phyloP scores from a whole-genome alignment of 2,888 invertebrate species.

The Apoda limacodes region DNA sequence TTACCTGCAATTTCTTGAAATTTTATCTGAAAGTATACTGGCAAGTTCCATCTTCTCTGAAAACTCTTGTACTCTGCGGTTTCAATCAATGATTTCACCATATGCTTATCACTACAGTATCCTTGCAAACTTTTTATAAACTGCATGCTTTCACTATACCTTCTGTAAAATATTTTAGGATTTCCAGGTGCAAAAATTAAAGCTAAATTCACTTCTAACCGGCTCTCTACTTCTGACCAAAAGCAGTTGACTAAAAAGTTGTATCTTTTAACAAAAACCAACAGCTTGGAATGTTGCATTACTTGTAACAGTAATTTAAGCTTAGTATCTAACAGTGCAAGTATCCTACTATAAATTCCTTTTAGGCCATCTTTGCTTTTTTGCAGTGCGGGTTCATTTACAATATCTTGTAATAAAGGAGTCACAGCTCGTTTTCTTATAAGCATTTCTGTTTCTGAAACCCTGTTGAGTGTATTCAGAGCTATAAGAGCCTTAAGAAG shows the following conservation, averaged over 20 bases:
- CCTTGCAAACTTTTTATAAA: conserved; percentile 80
- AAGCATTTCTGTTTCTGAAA: conserved; percentile 77
- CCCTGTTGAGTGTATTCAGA: conserved; percentile 75
- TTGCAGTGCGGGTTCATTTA: conserved; percentile 75
- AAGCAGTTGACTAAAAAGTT: conserved; percentile 81
- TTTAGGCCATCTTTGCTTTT: conserved; percentile 73
- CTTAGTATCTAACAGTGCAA: conserved; percentile 78
- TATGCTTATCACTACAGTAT: conserved; percentile 70
- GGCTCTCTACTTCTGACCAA: conserved; percentile 87
- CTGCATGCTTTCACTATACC: conserved; percentile 82
- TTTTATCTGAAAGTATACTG: conserved; percentile 96
- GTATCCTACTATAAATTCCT: conserved; percentile 78
- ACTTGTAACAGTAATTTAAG: conserved; percentile 68
- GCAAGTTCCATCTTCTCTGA: conserved; percentile 90
- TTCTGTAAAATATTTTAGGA: conserved; percentile 86
- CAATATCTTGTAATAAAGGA: conserved; percentile 76
- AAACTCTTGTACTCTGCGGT: conserved; percentile 82
- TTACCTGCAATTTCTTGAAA: conserved; percentile 92
- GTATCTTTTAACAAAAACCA: conserved; percentile 49
- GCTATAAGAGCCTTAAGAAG: conserved; percentile 69
- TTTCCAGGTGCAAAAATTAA: conserved; percentile 94
- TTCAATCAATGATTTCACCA: conserved; percentile 69
- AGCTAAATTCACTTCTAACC: conserved; percentile 82
- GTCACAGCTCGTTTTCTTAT: conserved; percentile 76
- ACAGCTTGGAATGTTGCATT: conserved; percentile 61